phyloP scores from a whole-genome alignment of 2,797 vertebrate species.

The Galagoides demidoff region DNA sequence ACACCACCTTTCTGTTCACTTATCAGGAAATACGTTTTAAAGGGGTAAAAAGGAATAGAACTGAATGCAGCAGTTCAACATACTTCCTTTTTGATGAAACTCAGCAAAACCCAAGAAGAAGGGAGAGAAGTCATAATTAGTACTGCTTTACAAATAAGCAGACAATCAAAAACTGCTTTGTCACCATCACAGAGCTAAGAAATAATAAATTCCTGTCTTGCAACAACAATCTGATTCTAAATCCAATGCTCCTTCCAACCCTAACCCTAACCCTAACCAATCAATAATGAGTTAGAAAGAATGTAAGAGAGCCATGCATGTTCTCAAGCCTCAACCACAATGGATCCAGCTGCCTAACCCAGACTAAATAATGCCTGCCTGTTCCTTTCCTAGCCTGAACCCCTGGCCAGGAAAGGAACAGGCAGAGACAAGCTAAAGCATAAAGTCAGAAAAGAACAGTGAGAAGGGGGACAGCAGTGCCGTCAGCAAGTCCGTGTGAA shows the following conservation, averaged over 20 bases:
- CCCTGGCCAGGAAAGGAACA: too few species aligned
- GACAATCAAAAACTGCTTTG: not conserved
- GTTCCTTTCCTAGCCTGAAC: not conserved
- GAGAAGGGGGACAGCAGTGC: not conserved
- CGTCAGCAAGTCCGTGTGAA: not conserved
- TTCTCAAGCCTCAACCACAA: not conserved
- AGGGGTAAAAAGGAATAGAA: conserved; percentile 9
- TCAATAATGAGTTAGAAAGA: not conserved
- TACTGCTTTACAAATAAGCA: not conserved
- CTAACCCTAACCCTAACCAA: too few species aligned
- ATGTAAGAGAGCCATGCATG: not conserved
- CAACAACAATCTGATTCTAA: not conserved
- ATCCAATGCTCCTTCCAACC: not conserved
- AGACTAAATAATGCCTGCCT: not conserved
- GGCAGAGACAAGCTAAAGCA: not conserved
- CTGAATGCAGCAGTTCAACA: conserved; percentile 18
- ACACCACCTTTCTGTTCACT: not conserved
- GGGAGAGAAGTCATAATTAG: not conserved
- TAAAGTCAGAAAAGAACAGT: not conserved
- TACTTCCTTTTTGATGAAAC: not conserved
- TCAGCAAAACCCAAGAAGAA: conserved; percentile 17
- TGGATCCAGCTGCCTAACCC: not conserved
- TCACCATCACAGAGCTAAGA: conserved; percentile 12
- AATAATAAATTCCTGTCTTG: conserved; percentile 19
- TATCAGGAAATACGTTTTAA: conserved; percentile 7